phyloP scores from a whole-genome alignment of 2,888 invertebrate species.

The Drymonia ruficornis region DNA sequence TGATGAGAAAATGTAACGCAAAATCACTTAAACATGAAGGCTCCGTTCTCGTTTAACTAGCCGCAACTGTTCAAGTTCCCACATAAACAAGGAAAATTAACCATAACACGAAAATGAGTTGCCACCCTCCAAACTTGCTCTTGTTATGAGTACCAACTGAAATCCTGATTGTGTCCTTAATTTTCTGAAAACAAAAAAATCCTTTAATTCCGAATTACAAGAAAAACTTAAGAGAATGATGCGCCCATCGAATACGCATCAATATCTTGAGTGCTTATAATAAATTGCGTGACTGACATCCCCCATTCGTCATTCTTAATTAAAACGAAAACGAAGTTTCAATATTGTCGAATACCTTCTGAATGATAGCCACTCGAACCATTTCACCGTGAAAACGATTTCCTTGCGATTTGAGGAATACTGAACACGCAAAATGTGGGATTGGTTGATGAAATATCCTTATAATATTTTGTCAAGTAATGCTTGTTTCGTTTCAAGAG shows the following conservation, averaged over 20 bases:
- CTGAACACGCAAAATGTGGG: constrained; percentile 32
- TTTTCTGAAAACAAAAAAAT: not conserved
- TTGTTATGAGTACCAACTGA: constrained; percentile 13
- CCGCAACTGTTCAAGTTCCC: constrained; percentile 55
- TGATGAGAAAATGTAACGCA: constrained; percentile 2
- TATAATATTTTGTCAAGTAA: not conserved
- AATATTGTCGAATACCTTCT: constrained; percentile 46
- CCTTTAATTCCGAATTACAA: not conserved
- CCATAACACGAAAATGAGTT: constrained; percentile 61
- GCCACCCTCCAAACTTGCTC: constrained; percentile 44
- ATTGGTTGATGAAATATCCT: constrained; percentile 5
- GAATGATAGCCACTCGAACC: constrained; percentile 44
- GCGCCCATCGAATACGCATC: constrained; percentile 26
- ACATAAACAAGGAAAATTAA: constrained; percentile 64
- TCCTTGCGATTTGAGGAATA: constrained; percentile 36
- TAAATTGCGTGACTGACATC: constrained; percentile 55
- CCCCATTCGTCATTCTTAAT: constrained; percentile 63
- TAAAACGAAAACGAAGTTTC: constrained; percentile 55
- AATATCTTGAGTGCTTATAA: constrained; percentile 34
- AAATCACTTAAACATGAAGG: constrained; percentile 17
- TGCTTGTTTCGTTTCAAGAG: not conserved
- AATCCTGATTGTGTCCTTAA: not conserved
- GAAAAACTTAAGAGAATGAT: not conserved
- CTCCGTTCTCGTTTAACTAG: constrained; percentile 24
- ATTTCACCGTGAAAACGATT: constrained; percentile 39